Conservation (phyloP, 2,113 vertebrate genomes). For the Chitala chitala region DNA sequence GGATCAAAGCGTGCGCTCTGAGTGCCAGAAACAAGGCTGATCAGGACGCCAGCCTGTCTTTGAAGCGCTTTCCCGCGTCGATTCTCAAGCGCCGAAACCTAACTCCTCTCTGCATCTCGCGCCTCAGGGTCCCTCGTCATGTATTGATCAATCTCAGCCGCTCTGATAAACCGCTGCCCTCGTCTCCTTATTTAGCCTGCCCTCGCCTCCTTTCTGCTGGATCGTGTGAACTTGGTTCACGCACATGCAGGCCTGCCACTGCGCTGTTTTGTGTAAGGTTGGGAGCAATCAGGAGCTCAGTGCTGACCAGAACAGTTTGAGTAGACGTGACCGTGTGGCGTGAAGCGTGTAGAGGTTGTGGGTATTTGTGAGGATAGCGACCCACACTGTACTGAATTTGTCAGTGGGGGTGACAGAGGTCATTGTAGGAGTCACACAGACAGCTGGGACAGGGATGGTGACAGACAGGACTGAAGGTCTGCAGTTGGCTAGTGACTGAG, state of each 20-base stretch:
- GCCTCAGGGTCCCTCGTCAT: conserved; percentile 53
- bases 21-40: conserved; percentile 54
- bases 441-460: background rate
- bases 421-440: background rate
- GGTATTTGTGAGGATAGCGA: background rate
- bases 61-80: conserved; percentile 57
- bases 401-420: no score
- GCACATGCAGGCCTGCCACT: background rate
- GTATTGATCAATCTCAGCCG: conserved; percentile 65
- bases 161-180: conserved; percentile 40
- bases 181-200: background rate
- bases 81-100: conserved; percentile 58
- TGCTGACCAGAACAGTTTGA: no score
- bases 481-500: background rate
- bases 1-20: background rate
- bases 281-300: no score
- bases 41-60: conserved; percentile 40
- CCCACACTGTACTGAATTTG: background rate
- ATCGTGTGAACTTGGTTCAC: background rate
- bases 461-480: background rate
- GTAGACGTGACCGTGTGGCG: no score
- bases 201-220: background rate
- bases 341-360: background rate
- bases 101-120: conserved; percentile 62
- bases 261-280: no score